Percentiles rank a stretch among this genome's conserved stretches.
Evolutionary conservation across 2,113 vertebrate species (phyloP).

Genomic region (Leptobrachium leishanense): DNA sequence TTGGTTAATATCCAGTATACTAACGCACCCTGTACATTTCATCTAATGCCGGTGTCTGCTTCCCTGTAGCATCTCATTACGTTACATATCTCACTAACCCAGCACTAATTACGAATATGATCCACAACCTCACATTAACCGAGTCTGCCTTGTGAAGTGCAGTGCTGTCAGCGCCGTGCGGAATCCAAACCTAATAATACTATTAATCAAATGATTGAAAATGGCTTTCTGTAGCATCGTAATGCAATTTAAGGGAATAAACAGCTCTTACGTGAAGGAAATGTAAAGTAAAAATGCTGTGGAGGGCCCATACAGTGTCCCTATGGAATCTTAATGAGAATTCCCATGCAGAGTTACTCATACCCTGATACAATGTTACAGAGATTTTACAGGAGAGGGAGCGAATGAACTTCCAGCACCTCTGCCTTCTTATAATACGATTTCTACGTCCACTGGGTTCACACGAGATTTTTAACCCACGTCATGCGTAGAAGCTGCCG

Average conservation of each 20-base stretch:
- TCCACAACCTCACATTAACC: neutral
- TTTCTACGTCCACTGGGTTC: neutral
- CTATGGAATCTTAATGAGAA: neutral
- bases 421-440: neutral
- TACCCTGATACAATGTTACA: neutral
- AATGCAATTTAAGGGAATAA: slow-evolving; percentile 17
- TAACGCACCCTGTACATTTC: neutral
- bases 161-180: neutral
- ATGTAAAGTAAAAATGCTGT: neutral
- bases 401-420: too few species aligned
- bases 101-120: neutral
- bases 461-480: too few species aligned
- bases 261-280: neutral
- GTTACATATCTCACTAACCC: neutral
- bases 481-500: too few species aligned
- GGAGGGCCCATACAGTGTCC: too few species aligned
- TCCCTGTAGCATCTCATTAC: too few species aligned
- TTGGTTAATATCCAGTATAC: neutral
- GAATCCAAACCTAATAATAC: slow-evolving; percentile 1
- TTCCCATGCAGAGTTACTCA: neutral
- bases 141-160: neutral
- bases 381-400: neutral
- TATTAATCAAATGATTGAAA: slow-evolving; percentile 4
- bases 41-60: neutral
- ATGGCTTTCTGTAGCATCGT: slow-evolving; percentile 11